Evolutionary conservation across 2,797 vertebrate genomes (phyloP).

Genomic region (Heteromormyrus szaboi): DNA sequence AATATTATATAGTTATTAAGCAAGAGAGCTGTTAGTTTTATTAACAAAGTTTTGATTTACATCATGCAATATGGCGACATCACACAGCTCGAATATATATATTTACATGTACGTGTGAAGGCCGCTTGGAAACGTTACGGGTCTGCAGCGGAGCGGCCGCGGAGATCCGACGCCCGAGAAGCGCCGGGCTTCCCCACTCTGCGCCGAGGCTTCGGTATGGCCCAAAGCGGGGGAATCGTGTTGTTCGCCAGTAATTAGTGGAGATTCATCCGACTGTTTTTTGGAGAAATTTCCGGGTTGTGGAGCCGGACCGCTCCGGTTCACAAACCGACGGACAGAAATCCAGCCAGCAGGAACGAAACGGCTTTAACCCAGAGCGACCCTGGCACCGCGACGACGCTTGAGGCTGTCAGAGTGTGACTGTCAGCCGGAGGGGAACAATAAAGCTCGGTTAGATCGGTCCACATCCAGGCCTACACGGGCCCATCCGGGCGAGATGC

Average conservation of each 20-base stretch:
- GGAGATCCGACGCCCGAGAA: constrained; percentile 44
- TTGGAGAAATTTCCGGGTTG: neutral
- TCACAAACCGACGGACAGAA: constrained; percentile 23
- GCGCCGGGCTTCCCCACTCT: constrained; percentile 51
- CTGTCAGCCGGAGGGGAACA: constrained; percentile 54
- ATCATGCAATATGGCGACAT: constrained; percentile 12
- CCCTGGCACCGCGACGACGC: constrained; percentile 50
- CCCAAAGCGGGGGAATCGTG: constrained; percentile 57
- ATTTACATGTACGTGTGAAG: constrained; percentile 4
- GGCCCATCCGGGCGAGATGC: neutral
- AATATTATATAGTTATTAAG: neutral
- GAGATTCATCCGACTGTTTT: constrained; percentile 40
- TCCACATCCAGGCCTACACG: neutral
- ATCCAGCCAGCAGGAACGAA: constrained; percentile 35
- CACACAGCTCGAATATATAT: neutral
- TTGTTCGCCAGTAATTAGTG: constrained; percentile 43
- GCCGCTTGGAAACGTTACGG: constrained; percentile 31
- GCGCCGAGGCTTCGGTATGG: constrained; percentile 52
- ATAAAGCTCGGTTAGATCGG: constrained; percentile 53
- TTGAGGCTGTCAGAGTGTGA: constrained; percentile 60
- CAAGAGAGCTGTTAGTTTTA: neutral
- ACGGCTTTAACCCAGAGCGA: constrained; percentile 45
- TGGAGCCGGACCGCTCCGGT: constrained; percentile 21
- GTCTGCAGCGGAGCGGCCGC: constrained; percentile 27
- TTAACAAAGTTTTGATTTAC: neutral